Conservation (phyloP, 1,140 invertebrate genomes). For the Zaprionus lachaisei region DNA sequence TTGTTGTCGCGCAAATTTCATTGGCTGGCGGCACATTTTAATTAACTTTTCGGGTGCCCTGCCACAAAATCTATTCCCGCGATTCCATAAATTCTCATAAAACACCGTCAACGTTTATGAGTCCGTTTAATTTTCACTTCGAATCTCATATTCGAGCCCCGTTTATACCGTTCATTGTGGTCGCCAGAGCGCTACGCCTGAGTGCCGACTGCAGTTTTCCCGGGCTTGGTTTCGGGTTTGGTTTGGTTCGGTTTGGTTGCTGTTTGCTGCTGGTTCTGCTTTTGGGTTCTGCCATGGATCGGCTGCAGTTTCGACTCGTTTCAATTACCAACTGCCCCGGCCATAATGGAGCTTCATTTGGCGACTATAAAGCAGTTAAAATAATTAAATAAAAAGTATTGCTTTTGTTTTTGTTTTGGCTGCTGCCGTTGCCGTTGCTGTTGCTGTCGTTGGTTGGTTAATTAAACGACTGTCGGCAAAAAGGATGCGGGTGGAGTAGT, state of each 20-base stretch:
- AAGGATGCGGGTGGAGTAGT: conserved; percentile 15
- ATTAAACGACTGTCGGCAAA: conserved; percentile 35
- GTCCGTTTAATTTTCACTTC: conserved; percentile 32
- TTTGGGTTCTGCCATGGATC: conserved; percentile 10
- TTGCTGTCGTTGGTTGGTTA: conserved; percentile 34
- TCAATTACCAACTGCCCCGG: conserved; percentile 10
- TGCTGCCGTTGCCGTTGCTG: conserved; percentile 10
- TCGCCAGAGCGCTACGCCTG: conserved; percentile 34
- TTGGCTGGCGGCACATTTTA: conserved; percentile 38
- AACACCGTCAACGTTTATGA: conserved; percentile 45
- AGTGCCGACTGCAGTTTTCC: conserved; percentile 35
- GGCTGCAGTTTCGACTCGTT: conserved; percentile 12
- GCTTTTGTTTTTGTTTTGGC: background rate
- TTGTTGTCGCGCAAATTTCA: conserved; percentile 18
- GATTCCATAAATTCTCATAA: conserved; percentile 39
- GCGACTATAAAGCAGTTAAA: conserved; percentile 45
- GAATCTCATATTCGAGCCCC: conserved; percentile 18
- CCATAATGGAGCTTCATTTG: conserved; percentile 45
- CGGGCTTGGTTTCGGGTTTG: conserved; percentile 16
- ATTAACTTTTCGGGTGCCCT: conserved; percentile 22
- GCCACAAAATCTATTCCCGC: conserved; percentile 3
- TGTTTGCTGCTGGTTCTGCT: conserved; percentile 4
- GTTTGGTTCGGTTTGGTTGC: background rate
- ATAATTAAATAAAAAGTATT: conserved; percentile 26
- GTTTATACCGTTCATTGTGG: conserved; percentile 31